Percentiles rank a stretch among this genome's conserved stretches.
These are phyloP conservation scores for Xenops minutus DNA, from an alignment of 2,797 vertebrate species.

Conservation along the genomic window DNA sequence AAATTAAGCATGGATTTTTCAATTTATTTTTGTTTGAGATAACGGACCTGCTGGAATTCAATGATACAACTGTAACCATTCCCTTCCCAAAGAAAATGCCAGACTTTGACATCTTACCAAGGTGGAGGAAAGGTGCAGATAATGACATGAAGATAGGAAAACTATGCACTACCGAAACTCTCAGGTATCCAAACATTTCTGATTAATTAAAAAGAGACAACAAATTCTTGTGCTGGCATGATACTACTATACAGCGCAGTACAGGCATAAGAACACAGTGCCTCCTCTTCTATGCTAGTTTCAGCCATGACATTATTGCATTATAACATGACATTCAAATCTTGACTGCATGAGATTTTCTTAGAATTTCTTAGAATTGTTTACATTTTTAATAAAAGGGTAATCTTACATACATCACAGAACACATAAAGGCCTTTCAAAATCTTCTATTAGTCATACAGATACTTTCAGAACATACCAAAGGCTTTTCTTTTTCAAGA, in stretches of 20 bases:
- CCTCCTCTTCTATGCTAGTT: neutral
- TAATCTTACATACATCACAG: neutral
- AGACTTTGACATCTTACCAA: neutral
- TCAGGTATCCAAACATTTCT: neutral
- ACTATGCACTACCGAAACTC: neutral
- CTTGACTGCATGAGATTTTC: neutral
- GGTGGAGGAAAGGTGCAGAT: neutral
- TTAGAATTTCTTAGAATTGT: neutral
- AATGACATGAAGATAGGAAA: neutral
- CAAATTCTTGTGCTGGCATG: neutral
- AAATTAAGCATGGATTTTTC: neutral
- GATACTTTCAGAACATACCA: neutral
- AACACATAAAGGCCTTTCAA: neutral
- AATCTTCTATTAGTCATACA: neutral
- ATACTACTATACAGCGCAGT: neutral
- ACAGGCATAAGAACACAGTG: neutral
- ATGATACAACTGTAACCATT: neutral
- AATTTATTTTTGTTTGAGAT: neutral
- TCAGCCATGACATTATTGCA: neutral
- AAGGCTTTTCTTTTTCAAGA: neutral
- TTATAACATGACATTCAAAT: neutral
- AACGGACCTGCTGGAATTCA: neutral
- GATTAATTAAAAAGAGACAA: neutral
- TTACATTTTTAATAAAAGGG: neutral
- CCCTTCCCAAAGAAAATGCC: neutral